Evolutionary conservation across 2,797 vertebrate species (phyloP).

Genomic region (Melopsittacus undulatus): DNA sequence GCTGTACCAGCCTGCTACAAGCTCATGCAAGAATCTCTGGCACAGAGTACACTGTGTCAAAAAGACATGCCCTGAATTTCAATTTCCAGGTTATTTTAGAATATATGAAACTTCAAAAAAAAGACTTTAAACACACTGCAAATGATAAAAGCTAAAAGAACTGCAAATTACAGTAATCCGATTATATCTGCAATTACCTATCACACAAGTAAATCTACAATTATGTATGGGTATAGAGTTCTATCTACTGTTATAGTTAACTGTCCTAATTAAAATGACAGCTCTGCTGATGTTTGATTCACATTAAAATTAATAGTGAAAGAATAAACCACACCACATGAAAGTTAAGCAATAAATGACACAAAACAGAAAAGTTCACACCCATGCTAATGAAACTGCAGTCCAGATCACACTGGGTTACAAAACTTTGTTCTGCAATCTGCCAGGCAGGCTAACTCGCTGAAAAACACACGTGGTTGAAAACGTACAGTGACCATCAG

Average conservation of each 20-base stretch:
- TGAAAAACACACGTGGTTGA: neutral
- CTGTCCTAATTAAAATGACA: constrained; percentile 11
- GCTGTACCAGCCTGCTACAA: neutral
- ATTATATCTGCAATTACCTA: neutral
- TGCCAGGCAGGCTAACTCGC: neutral
- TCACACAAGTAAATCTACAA: neutral
- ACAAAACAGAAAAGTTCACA: neutral
- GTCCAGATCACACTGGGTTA: neutral
- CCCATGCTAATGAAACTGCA: neutral
- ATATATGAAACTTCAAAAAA: neutral
- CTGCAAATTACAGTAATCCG: neutral
- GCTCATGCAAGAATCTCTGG: neutral
- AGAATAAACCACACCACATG: neutral
- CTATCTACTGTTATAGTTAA: neutral
- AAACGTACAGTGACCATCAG: neutral
- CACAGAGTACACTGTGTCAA: neutral
- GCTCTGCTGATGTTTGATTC: neutral
- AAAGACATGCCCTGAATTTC: neutral
- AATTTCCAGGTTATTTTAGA: neutral
- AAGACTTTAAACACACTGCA: neutral
- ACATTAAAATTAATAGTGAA: neutral
- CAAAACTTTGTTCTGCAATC: neutral
- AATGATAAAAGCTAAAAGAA: neutral
- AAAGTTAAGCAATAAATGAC: neutral
- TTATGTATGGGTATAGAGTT: neutral